Evolutionary conservation across 2,888 invertebrate genomes (phyloP), one percentile per base, ranked within the genome.

Genomic region (Drosophila borealis): DNA sequence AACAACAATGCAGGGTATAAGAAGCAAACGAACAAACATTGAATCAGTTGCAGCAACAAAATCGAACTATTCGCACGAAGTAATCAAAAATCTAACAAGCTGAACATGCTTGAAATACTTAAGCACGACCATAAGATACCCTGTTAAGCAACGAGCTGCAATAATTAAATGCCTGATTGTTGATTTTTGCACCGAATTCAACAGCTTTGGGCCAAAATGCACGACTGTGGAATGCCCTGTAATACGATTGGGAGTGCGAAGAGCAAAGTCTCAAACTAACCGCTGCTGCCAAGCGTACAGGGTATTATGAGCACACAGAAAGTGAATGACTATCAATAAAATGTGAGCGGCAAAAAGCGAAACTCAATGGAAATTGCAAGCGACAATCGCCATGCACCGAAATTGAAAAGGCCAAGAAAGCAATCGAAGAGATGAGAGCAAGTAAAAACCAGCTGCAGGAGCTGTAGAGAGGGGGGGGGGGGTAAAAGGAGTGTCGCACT

Each of bases 241-340:
- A 25, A 25, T 6, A 1, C 25, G 25, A 25, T 25, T 25, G 25
- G 1, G 25, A 6, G 25, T 5, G 25, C 0, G 34, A 34, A 10
- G 34, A 19, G 10, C 19, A 6, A 19, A n/a, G 34, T 10, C 4
- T 4, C 0, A 5, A 25, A 25, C 25, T 25, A 25, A 25, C 25
- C 25, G 25, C 10, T 9, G 0, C 6, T 17, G 8, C 11, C 10
- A 4, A 8, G 5, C 13, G 13, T 48, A 51, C 45, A 70, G 60
- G 53, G 56, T 74, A 75, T 53, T 21, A 19, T 11, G 14, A 44
- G 29, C 39, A 50, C 74, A 64, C 51, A 29, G 51, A 69, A 70
- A 66, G 67, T 70, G 64, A 80, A 59, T 49, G 49, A 56, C 61
- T 48, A 55, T 68, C 70, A 78, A 70, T 77, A 65, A 80, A 80